phyloP scores from a whole-genome alignment of 2,113 vertebrate genomes.

The Danio rerio region GRCz12tu NC_133176.1:43963001-43963500 shows the following conservation, averaged over 20 bases:
- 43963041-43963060: constrained; percentile 20
- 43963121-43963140: background rate
- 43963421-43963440: constrained; percentile 64
- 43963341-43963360: constrained; percentile 60
- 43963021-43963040: constrained; percentile 25
- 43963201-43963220: constrained; percentile 20
- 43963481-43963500: constrained; percentile 54
- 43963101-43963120: constrained; percentile 31
- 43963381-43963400: constrained; percentile 25
- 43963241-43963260: constrained; percentile 71
- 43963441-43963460: constrained; percentile 72
- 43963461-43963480: constrained; percentile 79
- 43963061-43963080: constrained; percentile 34
- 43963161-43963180: constrained; percentile 20
- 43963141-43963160: background rate
- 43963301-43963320: constrained; percentile 60
- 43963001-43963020: background rate
- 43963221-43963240: constrained; percentile 57
- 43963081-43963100: constrained; percentile 27
- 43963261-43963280: constrained; percentile 70
- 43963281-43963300: constrained; percentile 69
- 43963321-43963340: constrained; percentile 64
- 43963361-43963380: constrained; percentile 66
- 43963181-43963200: constrained; percentile 19
- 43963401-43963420: constrained; percentile 47